phyloP scores from a whole-genome alignment of 2,888 invertebrate species.

The Cyaniris semiargus region DNA sequence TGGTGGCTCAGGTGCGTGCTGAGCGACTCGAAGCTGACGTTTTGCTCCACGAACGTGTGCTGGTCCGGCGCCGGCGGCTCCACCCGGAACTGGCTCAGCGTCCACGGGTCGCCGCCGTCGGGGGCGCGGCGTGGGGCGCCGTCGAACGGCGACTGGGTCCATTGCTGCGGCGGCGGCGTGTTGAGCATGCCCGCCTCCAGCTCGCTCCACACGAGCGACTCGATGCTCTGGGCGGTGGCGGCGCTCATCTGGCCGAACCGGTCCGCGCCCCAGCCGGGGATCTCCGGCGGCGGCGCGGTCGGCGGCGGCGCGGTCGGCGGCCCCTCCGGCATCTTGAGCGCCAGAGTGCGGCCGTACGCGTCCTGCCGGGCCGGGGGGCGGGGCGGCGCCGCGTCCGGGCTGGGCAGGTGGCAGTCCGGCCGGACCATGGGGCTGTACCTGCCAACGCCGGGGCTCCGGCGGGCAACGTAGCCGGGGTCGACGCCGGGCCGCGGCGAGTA shows the following conservation, averaged over 20 bases:
- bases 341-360: conserved; percentile 55
- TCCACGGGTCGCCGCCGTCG: conserved; percentile 65
- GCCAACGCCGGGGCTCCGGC: conserved; percentile 69
- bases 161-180: conserved; percentile 63
- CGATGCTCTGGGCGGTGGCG: conserved; percentile 53
- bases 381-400: conserved; percentile 61
- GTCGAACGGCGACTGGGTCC: conserved; percentile 63
- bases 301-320: conserved; percentile 54
- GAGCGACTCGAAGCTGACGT: conserved; percentile 63
- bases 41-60: conserved; percentile 68
- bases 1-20: conserved; percentile 56
- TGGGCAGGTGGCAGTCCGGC: conserved; percentile 66
- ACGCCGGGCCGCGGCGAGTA: conserved; percentile 72
- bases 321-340: conserved; percentile 57
- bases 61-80: conserved; percentile 67
- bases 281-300: conserved; percentile 54
- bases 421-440: conserved; percentile 72
- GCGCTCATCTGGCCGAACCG: conserved; percentile 57
- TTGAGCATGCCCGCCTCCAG: conserved; percentile 52
- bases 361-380: conserved; percentile 56
- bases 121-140: conserved; percentile 51
- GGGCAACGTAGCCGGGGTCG: conserved; percentile 60
- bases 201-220: conserved; percentile 57
- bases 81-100: conserved; percentile 66
- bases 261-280: conserved; percentile 60